phyloP scores from a whole-genome alignment of 64 coral and sea anemone species.

The Cladopsammia gracilis region DNA sequence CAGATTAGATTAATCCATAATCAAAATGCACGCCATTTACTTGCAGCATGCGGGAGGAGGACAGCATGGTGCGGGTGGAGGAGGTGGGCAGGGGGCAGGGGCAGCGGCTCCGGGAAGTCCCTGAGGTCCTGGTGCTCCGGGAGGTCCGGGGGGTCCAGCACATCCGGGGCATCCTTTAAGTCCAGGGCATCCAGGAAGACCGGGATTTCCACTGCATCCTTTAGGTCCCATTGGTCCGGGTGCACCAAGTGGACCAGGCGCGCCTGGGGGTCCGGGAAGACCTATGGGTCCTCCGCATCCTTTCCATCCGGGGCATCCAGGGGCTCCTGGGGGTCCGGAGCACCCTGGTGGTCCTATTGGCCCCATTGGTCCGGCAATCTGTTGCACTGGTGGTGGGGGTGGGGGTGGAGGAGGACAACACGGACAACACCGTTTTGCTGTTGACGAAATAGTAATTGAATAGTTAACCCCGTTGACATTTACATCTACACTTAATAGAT shows the following conservation, averaged over 20 bases:
- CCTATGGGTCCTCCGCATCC: constrained; percentile 53
- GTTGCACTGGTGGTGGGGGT: constrained; percentile 42
- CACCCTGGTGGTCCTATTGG: constrained; percentile 41
- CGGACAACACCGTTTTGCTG: constrained; percentile 19
- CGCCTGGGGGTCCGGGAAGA: constrained; percentile 61
- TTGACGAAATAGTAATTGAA: neutral
- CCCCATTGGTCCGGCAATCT: constrained; percentile 38
- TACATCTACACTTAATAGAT: no score
- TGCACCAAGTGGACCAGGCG: constrained; percentile 35
- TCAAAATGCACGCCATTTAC: neutral
- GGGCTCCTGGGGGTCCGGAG: constrained; percentile 32
- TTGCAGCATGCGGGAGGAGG: constrained; percentile 44
- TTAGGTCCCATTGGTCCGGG: constrained; percentile 78
- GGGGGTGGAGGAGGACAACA: constrained; percentile 48
- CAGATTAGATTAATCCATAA: constrained; percentile 1
- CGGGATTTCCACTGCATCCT: constrained; percentile 79
- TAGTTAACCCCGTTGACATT: neutral
- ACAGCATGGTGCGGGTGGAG: constrained; percentile 72
- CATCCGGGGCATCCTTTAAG: constrained; percentile 80
- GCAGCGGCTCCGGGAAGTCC: constrained; percentile 82
- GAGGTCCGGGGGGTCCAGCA: constrained; percentile 74
- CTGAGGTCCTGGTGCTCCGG: constrained; percentile 78
- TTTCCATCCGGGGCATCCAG: constrained; percentile 49
- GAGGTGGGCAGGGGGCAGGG: constrained; percentile 80
- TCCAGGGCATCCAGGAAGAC: constrained; percentile 85